phyloP scores from a whole-genome alignment of 1,140 invertebrate genomes.

The Bombyx mandarina region DNA sequence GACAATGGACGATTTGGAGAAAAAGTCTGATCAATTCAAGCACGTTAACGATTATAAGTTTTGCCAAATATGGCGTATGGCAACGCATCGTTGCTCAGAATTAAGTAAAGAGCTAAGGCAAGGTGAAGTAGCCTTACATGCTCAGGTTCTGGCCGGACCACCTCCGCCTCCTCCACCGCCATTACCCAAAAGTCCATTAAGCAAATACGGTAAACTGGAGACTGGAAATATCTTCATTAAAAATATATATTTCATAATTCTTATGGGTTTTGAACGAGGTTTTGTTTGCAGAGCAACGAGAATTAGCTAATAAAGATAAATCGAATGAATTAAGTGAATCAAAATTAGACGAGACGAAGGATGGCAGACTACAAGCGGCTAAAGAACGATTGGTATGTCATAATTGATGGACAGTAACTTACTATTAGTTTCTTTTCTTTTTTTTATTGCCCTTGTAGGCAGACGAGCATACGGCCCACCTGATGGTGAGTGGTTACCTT shows the following conservation, averaged over 20 bases:
- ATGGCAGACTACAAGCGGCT: conserved; percentile 25
- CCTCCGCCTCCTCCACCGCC: conserved; percentile 39
- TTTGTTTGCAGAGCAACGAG: conserved; percentile 47
- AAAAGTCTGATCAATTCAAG: conserved; percentile 78
- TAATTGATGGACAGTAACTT: background rate
- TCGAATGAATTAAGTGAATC: conserved; percentile 1
- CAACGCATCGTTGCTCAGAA: conserved; percentile 25
- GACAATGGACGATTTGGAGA: conserved; percentile 76
- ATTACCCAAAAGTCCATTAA: conserved; percentile 42
- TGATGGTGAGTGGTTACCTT: too few species aligned
- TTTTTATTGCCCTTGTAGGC: too few species aligned
- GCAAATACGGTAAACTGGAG: conserved; percentile 33
- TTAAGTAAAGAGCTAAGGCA: conserved; percentile 30
- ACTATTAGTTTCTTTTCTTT: too few species aligned
- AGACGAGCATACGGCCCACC: too few species aligned
- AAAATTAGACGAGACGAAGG: conserved; percentile 17
- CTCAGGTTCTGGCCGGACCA: conserved; percentile 49
- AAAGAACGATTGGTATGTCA: conserved; percentile 51
- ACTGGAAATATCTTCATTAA: background rate
- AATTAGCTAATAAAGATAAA: conserved; percentile 5
- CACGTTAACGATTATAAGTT: conserved; percentile 59
- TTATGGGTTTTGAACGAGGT: background rate
- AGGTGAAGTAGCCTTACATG: conserved; percentile 46
- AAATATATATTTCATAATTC: background rate
- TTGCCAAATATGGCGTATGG: conserved; percentile 59